These are phyloP conservation scores for Cichladusa arquata DNA, from an alignment of 2,113 vertebrate genomes.

Conservation along the genomic window DNA sequence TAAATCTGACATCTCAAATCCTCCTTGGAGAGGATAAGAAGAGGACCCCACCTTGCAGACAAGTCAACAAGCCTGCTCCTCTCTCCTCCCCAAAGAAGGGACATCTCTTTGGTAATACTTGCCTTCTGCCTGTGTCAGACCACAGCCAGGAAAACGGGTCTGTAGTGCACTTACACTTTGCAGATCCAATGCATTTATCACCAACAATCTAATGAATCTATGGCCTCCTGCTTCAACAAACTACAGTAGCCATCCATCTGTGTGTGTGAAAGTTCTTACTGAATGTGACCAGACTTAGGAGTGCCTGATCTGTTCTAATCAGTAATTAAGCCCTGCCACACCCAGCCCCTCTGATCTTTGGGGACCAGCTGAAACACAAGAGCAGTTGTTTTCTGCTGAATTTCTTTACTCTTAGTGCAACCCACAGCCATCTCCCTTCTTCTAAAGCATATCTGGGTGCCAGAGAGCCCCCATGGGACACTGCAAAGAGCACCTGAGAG, in stretches of 20 bases:
- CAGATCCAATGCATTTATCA: neutral
- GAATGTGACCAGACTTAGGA: neutral
- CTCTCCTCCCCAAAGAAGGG: neutral
- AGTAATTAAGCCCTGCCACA: neutral
- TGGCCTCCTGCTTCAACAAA: neutral
- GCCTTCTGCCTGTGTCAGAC: neutral
- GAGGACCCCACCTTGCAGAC: neutral
- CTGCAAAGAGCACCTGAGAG: neutral
- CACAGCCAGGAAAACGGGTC: neutral
- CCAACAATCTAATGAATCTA: neutral
- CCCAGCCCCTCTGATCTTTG: neutral
- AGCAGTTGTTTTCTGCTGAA: rapidly evolving
- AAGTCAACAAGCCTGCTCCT: rapidly evolving
- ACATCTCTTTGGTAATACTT: neutral
- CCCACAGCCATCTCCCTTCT: neutral
- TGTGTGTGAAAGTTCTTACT: neutral
- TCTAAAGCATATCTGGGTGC: neutral
- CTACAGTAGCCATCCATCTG: no score
- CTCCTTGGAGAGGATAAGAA: neutral
- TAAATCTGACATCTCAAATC: neutral
- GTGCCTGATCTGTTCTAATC: neutral
- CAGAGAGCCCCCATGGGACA: rapidly evolving
- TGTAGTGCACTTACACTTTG: neutral
- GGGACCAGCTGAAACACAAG: neutral
- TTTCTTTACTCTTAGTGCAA: neutral